phyloP scores from a whole-genome alignment of 2,888 invertebrate species.

The Anagyrus pseudococci region DNA sequence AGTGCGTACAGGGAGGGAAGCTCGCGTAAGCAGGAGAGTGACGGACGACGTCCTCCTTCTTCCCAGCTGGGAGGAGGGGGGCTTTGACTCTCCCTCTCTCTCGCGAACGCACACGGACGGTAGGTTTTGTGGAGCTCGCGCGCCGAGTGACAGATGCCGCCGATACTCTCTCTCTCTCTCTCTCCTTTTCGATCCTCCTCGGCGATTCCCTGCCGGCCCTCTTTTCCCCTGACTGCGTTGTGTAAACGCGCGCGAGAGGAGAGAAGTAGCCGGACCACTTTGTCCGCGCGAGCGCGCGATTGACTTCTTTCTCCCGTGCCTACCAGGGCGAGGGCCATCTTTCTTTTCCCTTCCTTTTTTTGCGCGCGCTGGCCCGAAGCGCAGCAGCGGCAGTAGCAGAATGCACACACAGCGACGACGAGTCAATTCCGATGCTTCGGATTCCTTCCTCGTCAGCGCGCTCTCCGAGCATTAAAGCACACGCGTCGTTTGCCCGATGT shows the following conservation, averaged over 20 bases:
- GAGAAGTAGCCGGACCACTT: slow-evolving; percentile 59
- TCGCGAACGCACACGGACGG: slow-evolving; percentile 6
- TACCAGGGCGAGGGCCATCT: no score
- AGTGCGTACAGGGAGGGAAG: not conserved
- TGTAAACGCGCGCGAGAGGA: slow-evolving; percentile 21
- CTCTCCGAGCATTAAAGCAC: no score
- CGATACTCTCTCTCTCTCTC: slow-evolving; percentile 3
- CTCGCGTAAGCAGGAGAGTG: not conserved
- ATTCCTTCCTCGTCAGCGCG: not conserved
- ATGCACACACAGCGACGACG: no score
- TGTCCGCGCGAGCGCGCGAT: slow-evolving; percentile 43
- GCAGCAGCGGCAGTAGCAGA: not conserved
- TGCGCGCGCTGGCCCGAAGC: slow-evolving; percentile 1
- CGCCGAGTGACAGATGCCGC: slow-evolving; percentile 23
- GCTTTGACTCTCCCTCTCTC: slow-evolving; percentile 12
- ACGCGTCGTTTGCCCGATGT: no score
- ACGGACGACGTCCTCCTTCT: slow-evolving; percentile 13
- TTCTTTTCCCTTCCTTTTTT: slow-evolving; percentile 17
- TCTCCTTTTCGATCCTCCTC: not conserved
- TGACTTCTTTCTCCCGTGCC: slow-evolving; percentile 29
- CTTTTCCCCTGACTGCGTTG: not conserved
- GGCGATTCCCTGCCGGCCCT: no score
- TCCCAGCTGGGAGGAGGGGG: slow-evolving; percentile 11
- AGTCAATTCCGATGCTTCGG: slow-evolving; percentile 26
- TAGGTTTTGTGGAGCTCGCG: slow-evolving; percentile 16